Conservation (phyloP, 2,888 invertebrate genomes). For the Eubasilissa splendida region DNA sequence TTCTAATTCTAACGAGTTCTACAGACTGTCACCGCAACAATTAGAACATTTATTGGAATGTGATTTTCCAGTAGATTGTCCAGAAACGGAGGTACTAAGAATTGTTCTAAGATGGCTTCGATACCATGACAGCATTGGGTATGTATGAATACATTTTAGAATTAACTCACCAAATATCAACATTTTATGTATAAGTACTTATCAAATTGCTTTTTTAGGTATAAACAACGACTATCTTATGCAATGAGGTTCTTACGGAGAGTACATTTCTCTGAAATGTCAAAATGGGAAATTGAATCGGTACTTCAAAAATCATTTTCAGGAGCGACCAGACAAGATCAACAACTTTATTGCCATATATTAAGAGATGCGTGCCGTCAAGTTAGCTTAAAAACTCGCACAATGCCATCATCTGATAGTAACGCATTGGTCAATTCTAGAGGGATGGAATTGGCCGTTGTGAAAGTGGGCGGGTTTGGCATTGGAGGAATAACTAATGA, state of each 20-base stretch:
- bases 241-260: conserved; percentile 67
- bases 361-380: conserved; percentile 64
- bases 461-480: conserved; percentile 81
- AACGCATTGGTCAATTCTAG: conserved; percentile 73
- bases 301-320: conserved; percentile 60
- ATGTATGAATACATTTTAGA: conserved; percentile 39
- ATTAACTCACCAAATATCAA: too few relatives aligned
- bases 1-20: conserved; percentile 74
- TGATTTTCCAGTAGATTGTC: conserved; percentile 80
- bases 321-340: conserved; percentile 60
- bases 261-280: conserved; percentile 69
- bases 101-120: conserved; percentile 76
- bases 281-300: conserved; percentile 62
- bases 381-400: conserved; percentile 53
- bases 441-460: conserved; percentile 79
- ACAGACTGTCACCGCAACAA: conserved; percentile 74
- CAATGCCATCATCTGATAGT: conserved; percentile 50
- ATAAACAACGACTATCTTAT: conserved; percentile 64
- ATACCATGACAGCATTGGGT: conserved; percentile 63
- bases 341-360: conserved; percentile 64
- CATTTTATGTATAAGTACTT: too few relatives aligned
- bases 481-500: conserved; percentile 79
- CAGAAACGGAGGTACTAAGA: conserved; percentile 74
- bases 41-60: conserved; percentile 75
- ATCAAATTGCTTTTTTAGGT: conserved; percentile 60